phyloP scores from a whole-genome alignment of 2,888 invertebrate species.

The Pollenia amentaria region DNA sequence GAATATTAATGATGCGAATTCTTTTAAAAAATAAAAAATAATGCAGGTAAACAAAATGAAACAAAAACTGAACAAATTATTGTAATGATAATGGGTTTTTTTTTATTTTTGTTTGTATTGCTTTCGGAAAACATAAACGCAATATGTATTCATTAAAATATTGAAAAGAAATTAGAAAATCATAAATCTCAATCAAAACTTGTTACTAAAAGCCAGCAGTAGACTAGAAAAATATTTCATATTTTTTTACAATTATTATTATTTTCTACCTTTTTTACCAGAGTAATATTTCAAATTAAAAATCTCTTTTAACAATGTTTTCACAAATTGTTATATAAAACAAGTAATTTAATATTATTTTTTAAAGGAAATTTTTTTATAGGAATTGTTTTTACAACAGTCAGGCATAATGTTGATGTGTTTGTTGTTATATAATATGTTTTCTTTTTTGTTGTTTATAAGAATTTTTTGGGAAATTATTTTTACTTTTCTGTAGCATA shows the following conservation, averaged over 20 bases:
- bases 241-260: neutral
- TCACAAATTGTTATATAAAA: neutral
- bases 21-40: neutral
- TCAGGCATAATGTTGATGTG: neutral
- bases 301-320: conserved; percentile 40
- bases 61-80: conserved; percentile 51
- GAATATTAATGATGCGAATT: conserved; percentile 63
- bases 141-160: conserved; percentile 18
- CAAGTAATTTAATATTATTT: neutral
- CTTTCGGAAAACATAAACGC: neutral
- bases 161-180: conserved; percentile 67
- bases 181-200: conserved; percentile 68
- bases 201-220: neutral
- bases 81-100: conserved; percentile 59
- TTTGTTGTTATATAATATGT: conserved; percentile 6
- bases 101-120: neutral
- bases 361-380: neutral
- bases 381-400: neutral
- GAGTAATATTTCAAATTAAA: conserved; percentile 29
- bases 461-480: neutral
- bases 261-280: conserved; percentile 5
- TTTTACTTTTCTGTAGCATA: conserved; percentile 26
- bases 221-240: conserved; percentile 10
- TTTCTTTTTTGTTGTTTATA: conserved; percentile 27
- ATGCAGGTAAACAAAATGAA: conserved; percentile 14